Percentiles rank a stretch among this genome's conserved stretches.
Evolutionary conservation across 2,797 vertebrate genomes (phyloP).

Genomic region (Nothura maculosa): DNA sequence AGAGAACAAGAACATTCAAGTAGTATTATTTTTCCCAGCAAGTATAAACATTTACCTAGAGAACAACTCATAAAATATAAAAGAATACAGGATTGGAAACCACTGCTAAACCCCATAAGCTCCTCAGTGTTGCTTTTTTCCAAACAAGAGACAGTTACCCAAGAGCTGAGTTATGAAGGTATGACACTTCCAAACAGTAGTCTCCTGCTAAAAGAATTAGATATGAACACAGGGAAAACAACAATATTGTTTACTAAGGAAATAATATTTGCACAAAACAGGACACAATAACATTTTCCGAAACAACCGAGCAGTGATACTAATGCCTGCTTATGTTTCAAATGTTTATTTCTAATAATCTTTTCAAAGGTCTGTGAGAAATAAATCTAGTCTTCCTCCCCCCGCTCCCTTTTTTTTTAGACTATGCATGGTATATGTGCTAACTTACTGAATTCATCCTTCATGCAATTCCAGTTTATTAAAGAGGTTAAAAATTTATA

Average conservation of each 20-base stretch:
- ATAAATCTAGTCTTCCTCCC: conserved; percentile 60
- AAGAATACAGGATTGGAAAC: not conserved
- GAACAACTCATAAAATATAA: conserved; percentile 16
- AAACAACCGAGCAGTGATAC: conserved; percentile 13
- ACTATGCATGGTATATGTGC: conserved; percentile 67
- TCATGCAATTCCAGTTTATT: conserved; percentile 86
- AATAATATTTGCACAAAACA: conserved; percentile 35
- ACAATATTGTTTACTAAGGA: conserved; percentile 4
- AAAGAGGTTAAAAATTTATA: conserved; percentile 88
- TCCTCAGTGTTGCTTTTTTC: not conserved
- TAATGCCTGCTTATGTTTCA: conserved; percentile 16
- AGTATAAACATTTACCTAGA: not conserved
- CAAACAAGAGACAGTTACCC: not conserved
- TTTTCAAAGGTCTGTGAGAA: conserved; percentile 63
- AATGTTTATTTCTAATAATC: conserved; percentile 68
- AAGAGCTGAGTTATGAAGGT: not conserved
- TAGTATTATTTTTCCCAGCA: not conserved
- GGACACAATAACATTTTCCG: conserved; percentile 9
- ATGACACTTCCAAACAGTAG: not conserved
- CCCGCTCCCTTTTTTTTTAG: not conserved
- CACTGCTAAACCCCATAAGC: not conserved
- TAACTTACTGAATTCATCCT: conserved; percentile 83
- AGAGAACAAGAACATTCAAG: not conserved
- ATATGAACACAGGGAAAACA: not conserved
- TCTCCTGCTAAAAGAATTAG: conserved; percentile 9